A percentile compares a stretch with the other conserved stretches of the same genome.
These are phyloP conservation scores for Anorthoa munda DNA, from an alignment of 2,888 invertebrate genomes.

Conservation along the genomic window DNA sequence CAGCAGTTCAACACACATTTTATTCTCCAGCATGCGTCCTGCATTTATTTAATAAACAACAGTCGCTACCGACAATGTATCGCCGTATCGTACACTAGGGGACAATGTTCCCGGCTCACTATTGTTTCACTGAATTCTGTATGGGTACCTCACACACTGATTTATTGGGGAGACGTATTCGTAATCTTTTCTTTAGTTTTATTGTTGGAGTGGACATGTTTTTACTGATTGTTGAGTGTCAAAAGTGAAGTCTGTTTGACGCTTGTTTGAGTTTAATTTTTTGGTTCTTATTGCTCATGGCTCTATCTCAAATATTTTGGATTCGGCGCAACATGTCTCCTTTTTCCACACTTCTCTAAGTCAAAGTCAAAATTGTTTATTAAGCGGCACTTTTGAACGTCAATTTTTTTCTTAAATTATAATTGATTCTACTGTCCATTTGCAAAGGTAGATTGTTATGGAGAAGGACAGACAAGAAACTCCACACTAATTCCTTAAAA, in stretches of 20 bases:
- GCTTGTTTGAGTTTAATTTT: background rate
- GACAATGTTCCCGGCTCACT: constrained; percentile 49
- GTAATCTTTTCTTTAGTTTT: constrained; percentile 27
- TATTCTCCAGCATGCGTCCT: constrained; percentile 40
- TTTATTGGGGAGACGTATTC: constrained; percentile 37
- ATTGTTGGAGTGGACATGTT: background rate
- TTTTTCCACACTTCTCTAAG: too few species aligned
- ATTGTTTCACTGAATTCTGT: constrained; percentile 59
- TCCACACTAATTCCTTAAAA: too few species aligned
- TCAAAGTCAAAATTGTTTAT: too few species aligned
- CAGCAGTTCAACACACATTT: constrained; percentile 14
- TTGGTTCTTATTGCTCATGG: too few species aligned
- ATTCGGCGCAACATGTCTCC: too few species aligned
- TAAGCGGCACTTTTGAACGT: too few species aligned
- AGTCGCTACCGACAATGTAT: constrained; percentile 38
- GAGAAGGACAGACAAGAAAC: too few species aligned
- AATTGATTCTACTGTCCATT: too few species aligned
- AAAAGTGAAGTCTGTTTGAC: background rate
- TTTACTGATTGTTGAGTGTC: background rate
- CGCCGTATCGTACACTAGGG: constrained; percentile 59
- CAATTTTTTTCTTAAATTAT: too few species aligned
- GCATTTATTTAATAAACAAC: constrained; percentile 68
- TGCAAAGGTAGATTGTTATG: too few species aligned
- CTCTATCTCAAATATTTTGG: too few species aligned
- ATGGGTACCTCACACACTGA: constrained; percentile 28